Conservation (phyloP, 2,797 vertebrate species). For the Holocentrus rufus region DNA sequence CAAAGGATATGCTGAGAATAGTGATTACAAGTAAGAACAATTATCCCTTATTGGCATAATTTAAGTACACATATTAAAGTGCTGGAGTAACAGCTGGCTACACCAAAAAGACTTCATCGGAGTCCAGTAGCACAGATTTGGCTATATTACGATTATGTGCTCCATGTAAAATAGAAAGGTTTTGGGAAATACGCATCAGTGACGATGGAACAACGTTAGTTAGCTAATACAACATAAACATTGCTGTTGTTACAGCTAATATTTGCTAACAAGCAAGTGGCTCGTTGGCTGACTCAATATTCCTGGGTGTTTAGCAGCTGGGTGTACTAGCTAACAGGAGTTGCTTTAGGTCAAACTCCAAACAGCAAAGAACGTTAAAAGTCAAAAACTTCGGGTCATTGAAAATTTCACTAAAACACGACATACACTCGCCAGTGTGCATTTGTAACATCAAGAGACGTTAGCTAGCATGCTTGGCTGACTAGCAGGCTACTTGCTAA, state of each 20-base stretch:
- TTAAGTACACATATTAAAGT: too few relatives aligned
- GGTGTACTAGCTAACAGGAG: background rate
- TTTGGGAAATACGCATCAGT: too few relatives aligned
- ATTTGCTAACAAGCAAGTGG: constrained; percentile 39
- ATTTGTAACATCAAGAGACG: constrained; percentile 9
- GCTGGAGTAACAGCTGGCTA: too few relatives aligned
- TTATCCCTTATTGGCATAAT: too few relatives aligned
- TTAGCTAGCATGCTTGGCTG: constrained; percentile 45
- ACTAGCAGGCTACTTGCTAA: constrained; percentile 71
- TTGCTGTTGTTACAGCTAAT: constrained; percentile 39
- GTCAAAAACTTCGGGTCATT: too few relatives aligned
- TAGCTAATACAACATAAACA: constrained; percentile 19
- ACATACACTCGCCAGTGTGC: background rate
- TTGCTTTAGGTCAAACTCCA: background rate
- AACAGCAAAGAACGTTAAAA: background rate
- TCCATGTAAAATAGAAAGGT: background rate
- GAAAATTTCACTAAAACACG: background rate
- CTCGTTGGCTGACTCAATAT: background rate
- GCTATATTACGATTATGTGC: too few relatives aligned
- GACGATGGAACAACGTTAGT: background rate
- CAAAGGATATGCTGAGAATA: too few relatives aligned
- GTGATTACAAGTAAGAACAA: too few relatives aligned
- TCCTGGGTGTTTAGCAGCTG: background rate
- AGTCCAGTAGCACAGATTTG: too few relatives aligned
- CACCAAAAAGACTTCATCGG: too few relatives aligned